Evolutionary conservation across 2,888 invertebrate species (phyloP).

Genomic region (Anagyrus pseudococci): DNA sequence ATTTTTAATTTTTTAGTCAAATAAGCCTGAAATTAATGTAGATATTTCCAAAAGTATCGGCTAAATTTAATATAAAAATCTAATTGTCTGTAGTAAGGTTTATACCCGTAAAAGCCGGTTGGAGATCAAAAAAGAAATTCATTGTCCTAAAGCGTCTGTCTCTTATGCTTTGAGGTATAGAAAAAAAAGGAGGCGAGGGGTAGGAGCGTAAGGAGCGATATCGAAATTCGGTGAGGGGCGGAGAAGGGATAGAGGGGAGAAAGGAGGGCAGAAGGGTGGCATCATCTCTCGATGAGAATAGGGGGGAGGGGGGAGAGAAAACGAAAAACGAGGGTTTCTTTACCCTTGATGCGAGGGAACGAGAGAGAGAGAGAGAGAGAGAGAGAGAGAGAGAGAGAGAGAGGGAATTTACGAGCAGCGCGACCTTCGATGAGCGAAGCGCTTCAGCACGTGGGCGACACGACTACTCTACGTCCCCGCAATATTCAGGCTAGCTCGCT

Average conservation of each 20-base stretch:
- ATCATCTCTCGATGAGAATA: not conserved
- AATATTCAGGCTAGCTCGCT: not conserved
- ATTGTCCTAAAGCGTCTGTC: slow-evolving; percentile 5
- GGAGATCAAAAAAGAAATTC: not conserved
- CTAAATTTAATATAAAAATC: too few relatives aligned
- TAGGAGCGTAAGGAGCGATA: not conserved
- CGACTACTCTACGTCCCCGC: not conserved
- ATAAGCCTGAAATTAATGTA: too few relatives aligned
- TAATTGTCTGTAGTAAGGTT: too few relatives aligned
- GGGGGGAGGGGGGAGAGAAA: slow-evolving; percentile 1
- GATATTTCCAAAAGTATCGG: not conserved
- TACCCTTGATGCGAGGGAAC: slow-evolving; percentile 43
- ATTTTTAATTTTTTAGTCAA: too few relatives aligned
- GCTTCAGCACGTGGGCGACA: slow-evolving; percentile 30
- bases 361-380: too few relatives aligned
- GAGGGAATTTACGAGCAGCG: slow-evolving; percentile 53
- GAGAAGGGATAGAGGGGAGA: not conserved
- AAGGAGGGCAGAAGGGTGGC: not conserved
- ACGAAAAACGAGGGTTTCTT: slow-evolving; percentile 36
- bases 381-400: too few relatives aligned
- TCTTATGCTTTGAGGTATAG: not conserved
- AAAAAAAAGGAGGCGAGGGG: not conserved
- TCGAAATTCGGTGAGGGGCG: not conserved
- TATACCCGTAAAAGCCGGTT: not conserved
- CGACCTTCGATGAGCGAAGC: slow-evolving; percentile 47